A percentile compares a stretch with the other conserved stretches of the same genome.
These are phyloP conservation scores for Chaunax sp. DNA, from an alignment of 2,797 vertebrate genomes.

Conservation along the genomic window DNA sequence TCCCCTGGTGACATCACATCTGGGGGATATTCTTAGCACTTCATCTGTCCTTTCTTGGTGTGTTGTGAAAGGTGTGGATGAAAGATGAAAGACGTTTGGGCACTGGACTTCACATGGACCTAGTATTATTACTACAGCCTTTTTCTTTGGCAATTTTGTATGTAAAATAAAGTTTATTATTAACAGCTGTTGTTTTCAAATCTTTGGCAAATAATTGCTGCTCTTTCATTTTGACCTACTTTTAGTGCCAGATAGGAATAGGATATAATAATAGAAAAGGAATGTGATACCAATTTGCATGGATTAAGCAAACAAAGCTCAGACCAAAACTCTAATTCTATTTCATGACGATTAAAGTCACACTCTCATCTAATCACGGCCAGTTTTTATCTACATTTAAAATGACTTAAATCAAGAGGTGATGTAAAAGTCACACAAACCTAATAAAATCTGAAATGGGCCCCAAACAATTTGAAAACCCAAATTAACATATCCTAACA, in stretches of 20 bases:
- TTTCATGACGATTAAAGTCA: slow-evolving; percentile 41
- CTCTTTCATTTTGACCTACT: slow-evolving; percentile 34
- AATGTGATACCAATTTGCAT: slow-evolving; percentile 36
- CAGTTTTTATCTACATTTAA: not conserved
- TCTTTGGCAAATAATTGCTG: slow-evolving; percentile 9
- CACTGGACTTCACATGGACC: slow-evolving; percentile 5
- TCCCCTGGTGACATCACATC: slow-evolving; percentile 70
- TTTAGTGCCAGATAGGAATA: slow-evolving; percentile 2
- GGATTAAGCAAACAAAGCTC: slow-evolving; percentile 36
- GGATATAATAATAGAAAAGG: not conserved
- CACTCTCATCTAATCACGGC: not conserved
- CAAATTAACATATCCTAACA: not conserved
- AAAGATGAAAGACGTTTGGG: slow-evolving; percentile 37
- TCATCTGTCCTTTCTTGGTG: slow-evolving; percentile 61
- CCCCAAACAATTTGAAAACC: not conserved
- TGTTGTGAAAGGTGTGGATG: slow-evolving; percentile 44
- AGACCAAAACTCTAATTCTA: slow-evolving; percentile 42
- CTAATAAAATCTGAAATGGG: not conserved
- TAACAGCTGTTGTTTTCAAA: slow-evolving; percentile 25
- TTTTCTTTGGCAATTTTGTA: not conserved
- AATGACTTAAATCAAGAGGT: slow-evolving; percentile 6
- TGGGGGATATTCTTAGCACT: slow-evolving; percentile 76
- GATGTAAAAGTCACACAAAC: not conserved
- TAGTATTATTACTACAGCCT: not conserved
- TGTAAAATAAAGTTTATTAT: slow-evolving; percentile 30